Evolutionary conservation across 2,797 vertebrate genomes (phyloP).

Genomic region (Sebastes taczanowskii): DNA sequence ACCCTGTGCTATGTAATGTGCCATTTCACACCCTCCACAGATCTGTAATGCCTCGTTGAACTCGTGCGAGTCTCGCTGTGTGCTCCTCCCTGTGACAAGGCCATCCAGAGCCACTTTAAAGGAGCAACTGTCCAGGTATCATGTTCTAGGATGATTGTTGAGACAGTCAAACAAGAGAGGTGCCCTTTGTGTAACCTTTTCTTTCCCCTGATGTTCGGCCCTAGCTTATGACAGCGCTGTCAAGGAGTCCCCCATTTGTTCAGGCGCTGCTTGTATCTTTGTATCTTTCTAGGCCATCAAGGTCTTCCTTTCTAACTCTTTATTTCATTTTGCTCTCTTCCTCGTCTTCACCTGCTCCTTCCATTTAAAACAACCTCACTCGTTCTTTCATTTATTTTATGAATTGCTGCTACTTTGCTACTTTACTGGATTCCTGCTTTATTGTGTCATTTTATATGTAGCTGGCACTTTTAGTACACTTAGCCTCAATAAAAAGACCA

Average conservation of each 20-base stretch:
- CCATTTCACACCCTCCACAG: slow-evolving; percentile 33
- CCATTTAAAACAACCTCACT: neutral
- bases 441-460: slow-evolving; percentile 10
- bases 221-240: slow-evolving; percentile 48
- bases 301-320: neutral
- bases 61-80: slow-evolving; percentile 23
- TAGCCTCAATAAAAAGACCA: slow-evolving; percentile 28
- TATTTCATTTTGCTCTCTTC: neutral
- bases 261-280: slow-evolving; percentile 15
- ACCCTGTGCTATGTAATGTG: slow-evolving; percentile 14
- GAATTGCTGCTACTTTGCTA: slow-evolving; percentile 1
- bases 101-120: slow-evolving; percentile 48
- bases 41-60: slow-evolving; percentile 54
- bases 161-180: slow-evolving; percentile 66
- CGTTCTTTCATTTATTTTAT: slow-evolving; percentile 12
- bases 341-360: neutral
- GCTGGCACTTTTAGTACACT: slow-evolving; percentile 21
- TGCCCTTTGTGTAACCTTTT: slow-evolving; percentile 71
- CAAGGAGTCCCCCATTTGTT: slow-evolving; percentile 49
- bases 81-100: slow-evolving; percentile 46
- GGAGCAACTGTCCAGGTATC: slow-evolving; percentile 57
- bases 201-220: slow-evolving; percentile 23
- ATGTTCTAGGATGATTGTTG: slow-evolving; percentile 62
- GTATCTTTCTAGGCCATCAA: slow-evolving; percentile 22
- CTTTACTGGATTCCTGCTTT: slow-evolving; percentile 20